Base-by-base conservation (phyloP, 2,888 invertebrate species). In the Catocala nupta region DNA sequence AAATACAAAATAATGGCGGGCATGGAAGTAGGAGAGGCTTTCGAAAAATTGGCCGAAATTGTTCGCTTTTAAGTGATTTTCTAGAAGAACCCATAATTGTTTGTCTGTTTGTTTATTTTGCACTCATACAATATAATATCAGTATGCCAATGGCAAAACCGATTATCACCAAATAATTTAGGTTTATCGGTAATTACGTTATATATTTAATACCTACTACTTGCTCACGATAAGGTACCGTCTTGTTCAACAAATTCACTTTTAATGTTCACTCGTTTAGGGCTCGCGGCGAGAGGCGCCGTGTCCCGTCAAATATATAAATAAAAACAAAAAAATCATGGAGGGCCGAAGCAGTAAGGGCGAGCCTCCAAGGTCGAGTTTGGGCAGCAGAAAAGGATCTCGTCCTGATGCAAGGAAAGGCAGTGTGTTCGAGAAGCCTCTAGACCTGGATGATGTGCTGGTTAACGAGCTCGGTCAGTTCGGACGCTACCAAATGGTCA, bases 401-500 rank as follows among this genome's bases (percentile, higher is more conserved):
- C 16, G 34, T 1, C n/a, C 39, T 25, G 33, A 39, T 5, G 16
- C 9, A 13, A 50, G 47, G 11, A 57, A 60, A 39, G 60, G 39
- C 56, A 54, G 55, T 8, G 54, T 42, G 0, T 39, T 50, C 10
- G 74, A 54, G 55, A 81, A 82, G 59, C 76, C 82, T 0, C 16
- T 89, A 16, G 88, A 95, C 59, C 82, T 96, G 65, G 95, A 96
- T 70, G 87, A 92, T 55, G 91, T 95, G 55, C 83, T 96, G 60
- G 83, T 90, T 9, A 88, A 90, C 56, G 94, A 95, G 75, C 75
- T 96, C 69, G 96, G 96, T 0, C 95, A 96, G 82, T 96, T 96
- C 70, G 96, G 96, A 11, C 92, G 92, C 70, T 97, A 95, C 85
- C 97, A 97, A 87, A 79, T 95, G 33, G 81, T 92, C 44, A 95